Evolutionary conservation across 1,140 invertebrate genomes (phyloP), one percentile per base, ranked within the genome.

Genomic region (Lepidurus packardi): DNA sequence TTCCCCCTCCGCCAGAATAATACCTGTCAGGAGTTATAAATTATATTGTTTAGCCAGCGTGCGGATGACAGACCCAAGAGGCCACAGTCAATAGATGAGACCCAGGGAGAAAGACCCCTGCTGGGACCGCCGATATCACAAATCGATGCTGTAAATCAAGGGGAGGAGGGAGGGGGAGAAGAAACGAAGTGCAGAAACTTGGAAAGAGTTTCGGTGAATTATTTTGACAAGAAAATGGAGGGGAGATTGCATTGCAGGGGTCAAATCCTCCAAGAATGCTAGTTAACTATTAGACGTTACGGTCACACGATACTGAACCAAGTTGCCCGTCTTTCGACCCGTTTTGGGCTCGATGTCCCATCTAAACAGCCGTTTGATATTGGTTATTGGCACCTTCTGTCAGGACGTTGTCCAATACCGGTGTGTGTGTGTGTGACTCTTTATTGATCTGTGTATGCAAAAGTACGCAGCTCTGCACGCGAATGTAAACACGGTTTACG

Each of bases 121-220:
- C 21, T 24, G 74, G 47, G 44, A 42, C n/a, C 43, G 45, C 24
- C 43, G 43, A 43, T 44, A 47, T 43, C 21, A 45, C 43, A 73
- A 24, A 76, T 43, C 42, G 43, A 43, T 41, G 25, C 25, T 44
- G 53, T 47, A 73, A 73, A 74, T 73, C 21, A 73, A 53, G 47
- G 44, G 73, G 73, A 73, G n/a, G 45, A 6, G 25, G 34, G n/a
- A 21, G 53, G 42, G 53, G 73, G 45, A 53, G 43, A 76, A 78
- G 47, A 73, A 43, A 13, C 78, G 24, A 79, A 44, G 47, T 25
- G 42, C 78, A 79, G 76, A 76, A 42, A 78, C 24, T 78, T 42
- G 25, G 34, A 78, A 16, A 78, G 42, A 78, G 41, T 13, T 65
- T 65, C 53, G 53, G 53, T 65, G 53, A 65, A 65, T 65, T 65